Conservation (phyloP, 2,888 invertebrate species). For the Noctua janthina region DNA sequence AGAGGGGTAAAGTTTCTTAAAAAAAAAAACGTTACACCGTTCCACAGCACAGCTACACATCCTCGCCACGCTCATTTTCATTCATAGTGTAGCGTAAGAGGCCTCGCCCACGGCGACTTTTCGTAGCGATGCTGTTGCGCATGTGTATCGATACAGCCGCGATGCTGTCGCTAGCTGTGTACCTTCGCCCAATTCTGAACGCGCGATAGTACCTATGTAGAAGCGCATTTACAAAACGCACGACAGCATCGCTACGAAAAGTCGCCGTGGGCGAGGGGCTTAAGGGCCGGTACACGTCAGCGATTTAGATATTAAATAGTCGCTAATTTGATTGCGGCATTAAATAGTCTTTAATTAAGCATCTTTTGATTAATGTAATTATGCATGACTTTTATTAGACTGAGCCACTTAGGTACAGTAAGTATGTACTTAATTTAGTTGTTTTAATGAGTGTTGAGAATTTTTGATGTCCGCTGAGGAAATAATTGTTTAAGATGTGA, state of each 20-base stretch:
- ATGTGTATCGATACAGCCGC: no score
- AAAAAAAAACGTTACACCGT: background rate
- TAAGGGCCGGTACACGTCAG: constrained; percentile 11
- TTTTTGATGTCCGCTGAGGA: background rate
- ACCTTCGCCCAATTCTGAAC: no score
- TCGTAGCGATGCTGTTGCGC: no score
- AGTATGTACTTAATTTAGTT: constrained; percentile 28
- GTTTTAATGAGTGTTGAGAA: constrained; percentile 24
- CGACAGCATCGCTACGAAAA: no score
- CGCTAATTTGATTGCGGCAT: constrained; percentile 53
- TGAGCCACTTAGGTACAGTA: constrained; percentile 17
- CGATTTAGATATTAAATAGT: constrained; percentile 21
- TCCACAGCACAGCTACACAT: background rate
- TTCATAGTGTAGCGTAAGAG: no score
- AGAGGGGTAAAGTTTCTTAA: no score
- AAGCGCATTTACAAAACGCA: no score
- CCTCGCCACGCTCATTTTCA: no score
- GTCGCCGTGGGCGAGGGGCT: background rate
- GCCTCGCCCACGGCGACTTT: no score
- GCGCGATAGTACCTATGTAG: no score
- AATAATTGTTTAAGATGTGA: background rate
- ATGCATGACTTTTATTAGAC: constrained; percentile 50
- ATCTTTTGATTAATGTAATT: constrained; percentile 53
- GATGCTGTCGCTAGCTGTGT: no score
- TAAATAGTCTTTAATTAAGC: constrained; percentile 30